Percentiles rank a stretch among this genome's conserved stretches.
These are phyloP conservation scores for Ciona savignyi DNA, from an alignment of 23 tunicate genomes.

Conservation along the genomic window DNA sequence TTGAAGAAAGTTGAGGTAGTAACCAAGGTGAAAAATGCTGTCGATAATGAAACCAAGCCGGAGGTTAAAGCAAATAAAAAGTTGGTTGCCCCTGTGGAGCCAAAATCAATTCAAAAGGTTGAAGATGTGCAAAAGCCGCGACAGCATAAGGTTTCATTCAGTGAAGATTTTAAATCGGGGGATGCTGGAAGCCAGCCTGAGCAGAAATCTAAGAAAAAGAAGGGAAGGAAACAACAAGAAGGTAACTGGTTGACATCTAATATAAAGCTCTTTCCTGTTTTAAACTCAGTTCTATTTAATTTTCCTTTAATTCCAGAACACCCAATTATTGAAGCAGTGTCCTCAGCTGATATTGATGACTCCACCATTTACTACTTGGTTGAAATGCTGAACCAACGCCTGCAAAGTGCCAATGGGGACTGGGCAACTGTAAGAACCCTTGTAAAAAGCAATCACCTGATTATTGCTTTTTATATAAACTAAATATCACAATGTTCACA, in stretches of 20 bases:
- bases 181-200: not conserved
- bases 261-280: not conserved
- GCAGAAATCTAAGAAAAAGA: not conserved
- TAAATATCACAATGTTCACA: not conserved
- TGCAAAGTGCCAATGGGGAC: conserved; percentile 10
- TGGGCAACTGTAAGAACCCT: conserved; percentile 22
- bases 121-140: not conserved
- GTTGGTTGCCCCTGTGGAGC: not conserved
- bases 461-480: too few relatives aligned
- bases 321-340: conserved; percentile 18
- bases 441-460: too few relatives aligned
- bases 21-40: not conserved
- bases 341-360: conserved; percentile 16
- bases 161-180: not conserved
- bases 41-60: not conserved
- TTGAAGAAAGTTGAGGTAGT: not conserved
- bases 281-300: not conserved
- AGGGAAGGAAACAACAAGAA: not conserved
- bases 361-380: not conserved
- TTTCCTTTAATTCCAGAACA: conserved; percentile 2
- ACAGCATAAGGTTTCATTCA: not conserved
- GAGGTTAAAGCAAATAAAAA: not conserved
- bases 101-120: not conserved
- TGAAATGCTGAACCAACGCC: conserved; percentile 12
- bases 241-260: not conserved